Percentiles rank a stretch among this genome's conserved stretches.
Evolutionary conservation across 2,113 vertebrate species (phyloP).

Genomic region (Oncorhynchus keta): DNA sequence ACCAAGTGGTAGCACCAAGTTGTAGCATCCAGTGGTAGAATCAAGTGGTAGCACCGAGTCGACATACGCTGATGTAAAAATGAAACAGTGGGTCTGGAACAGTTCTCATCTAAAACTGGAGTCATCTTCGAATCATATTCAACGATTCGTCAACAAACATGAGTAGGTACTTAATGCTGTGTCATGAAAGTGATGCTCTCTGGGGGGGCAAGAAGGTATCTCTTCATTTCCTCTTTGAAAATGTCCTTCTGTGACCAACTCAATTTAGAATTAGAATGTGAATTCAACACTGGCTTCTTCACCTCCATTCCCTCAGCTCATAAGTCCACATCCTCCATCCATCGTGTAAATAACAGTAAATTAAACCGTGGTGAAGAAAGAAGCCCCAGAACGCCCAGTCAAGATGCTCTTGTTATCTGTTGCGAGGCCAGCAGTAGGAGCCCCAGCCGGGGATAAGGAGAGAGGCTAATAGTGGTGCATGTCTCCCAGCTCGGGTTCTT

Average conservation of each 20-base stretch:
- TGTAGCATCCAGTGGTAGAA: no score
- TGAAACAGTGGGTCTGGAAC: no score
- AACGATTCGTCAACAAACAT: no score
- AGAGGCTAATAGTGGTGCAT: not conserved
- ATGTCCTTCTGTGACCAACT: not conserved
- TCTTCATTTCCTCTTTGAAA: no score
- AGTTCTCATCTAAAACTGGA: no score
- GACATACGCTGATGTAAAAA: no score
- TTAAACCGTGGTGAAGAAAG: not conserved
- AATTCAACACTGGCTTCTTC: not conserved
- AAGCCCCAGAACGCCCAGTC: not conserved
- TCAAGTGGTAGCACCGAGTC: no score
- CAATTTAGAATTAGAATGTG: not conserved
- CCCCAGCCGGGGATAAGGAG: not conserved
- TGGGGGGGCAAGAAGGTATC: no score
- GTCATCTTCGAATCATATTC: no score
- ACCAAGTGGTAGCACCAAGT: no score
- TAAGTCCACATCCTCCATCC: not conserved
- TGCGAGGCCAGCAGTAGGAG: not conserved
- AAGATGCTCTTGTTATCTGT: not conserved
- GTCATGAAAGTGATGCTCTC: no score
- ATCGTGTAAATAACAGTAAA: not conserved
- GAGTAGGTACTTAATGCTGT: no score
- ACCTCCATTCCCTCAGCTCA: not conserved
- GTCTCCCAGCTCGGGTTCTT: not conserved